Evolutionary conservation across 1,140 invertebrate genomes (phyloP), one percentile per base, ranked within the genome.

Genomic region (Theocolax elegans): DNA sequence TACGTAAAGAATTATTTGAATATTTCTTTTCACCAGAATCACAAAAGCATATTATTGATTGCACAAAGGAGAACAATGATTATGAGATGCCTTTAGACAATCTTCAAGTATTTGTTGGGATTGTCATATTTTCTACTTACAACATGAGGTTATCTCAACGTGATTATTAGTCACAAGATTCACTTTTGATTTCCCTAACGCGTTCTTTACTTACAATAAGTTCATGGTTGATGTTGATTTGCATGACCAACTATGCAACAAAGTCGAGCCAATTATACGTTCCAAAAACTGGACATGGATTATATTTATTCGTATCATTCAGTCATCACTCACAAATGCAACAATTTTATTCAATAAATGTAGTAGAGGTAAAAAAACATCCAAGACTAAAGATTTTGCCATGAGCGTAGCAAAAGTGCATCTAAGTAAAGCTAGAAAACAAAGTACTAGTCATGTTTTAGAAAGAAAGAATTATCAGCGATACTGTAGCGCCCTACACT

Each of bases 311-410:
- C 54, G 6, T 38, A 58, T 31, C 8, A 58, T 58, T 58, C 17
- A 58, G 54, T 19, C 54, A 58, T 58, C 54, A 58, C 17, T 58
- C 54, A 58, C 54, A 58, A 58, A 58, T 58, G 54, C 25, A 58
- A 58, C 54, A 29, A 58, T 60, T 42, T 60, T 40, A 60, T 60
- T 60, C 31, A 60, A 60, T 42, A 42, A 44, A 60, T 27, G 21
- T 60, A 60, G 44, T 27, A 35, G 35, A 58, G 54, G 54, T 58
- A 58, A 58, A 58, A 27, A 58, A 58, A 29, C 27, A 35, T 35
- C 29, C 29, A 58, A 6, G n/a, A 58, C 12, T 38, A 58, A 58
- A 58, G 25, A 58, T 58, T 58, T 58, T 58, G 25, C 54, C 54
- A 58, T 58, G 54, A 58, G 54, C 13, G 29, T 58, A 58, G 27